These are phyloP conservation scores for Anabacerthia variegaticeps DNA, from an alignment of 2,797 vertebrate species.

Conservation along the genomic window DNA sequence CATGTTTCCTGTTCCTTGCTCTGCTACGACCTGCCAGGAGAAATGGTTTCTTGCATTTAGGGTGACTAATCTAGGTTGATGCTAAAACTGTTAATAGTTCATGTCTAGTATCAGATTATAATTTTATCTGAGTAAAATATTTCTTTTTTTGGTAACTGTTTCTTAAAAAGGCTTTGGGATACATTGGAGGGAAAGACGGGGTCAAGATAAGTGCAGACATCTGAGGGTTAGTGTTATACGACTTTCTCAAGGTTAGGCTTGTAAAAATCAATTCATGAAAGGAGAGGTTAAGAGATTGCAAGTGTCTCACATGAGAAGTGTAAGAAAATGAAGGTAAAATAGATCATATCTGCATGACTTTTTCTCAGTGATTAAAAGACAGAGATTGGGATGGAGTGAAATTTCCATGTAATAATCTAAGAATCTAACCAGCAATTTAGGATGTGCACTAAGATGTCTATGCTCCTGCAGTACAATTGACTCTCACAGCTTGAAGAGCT, in stretches of 20 bases:
- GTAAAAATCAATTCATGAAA: neutral
- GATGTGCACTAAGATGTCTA: neutral
- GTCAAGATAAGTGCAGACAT: neutral
- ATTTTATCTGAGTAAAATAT: constrained; percentile 24
- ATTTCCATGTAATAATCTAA: neutral
- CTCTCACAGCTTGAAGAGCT: neutral
- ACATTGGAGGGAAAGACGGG: neutral
- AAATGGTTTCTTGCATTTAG: constrained; percentile 46
- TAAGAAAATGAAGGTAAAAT: neutral
- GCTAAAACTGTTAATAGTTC: constrained; percentile 63
- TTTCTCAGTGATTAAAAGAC: neutral
- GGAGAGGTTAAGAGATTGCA: neutral
- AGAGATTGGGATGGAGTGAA: neutral
- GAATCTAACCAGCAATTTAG: neutral
- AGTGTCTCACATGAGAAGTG: neutral
- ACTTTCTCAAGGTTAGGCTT: neutral
- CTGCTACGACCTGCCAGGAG: constrained; percentile 66
- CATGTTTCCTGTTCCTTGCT: constrained; percentile 52
- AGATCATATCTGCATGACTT: neutral
- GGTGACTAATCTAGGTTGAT: constrained; percentile 45
- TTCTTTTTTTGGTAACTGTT: neutral
- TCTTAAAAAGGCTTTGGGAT: neutral
- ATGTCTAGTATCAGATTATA: constrained; percentile 16
- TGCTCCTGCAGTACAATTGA: neutral
- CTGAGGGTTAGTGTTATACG: neutral